phyloP scores from a whole-genome alignment of 2,888 invertebrate species.

The Neoscelio sp. region DNA sequence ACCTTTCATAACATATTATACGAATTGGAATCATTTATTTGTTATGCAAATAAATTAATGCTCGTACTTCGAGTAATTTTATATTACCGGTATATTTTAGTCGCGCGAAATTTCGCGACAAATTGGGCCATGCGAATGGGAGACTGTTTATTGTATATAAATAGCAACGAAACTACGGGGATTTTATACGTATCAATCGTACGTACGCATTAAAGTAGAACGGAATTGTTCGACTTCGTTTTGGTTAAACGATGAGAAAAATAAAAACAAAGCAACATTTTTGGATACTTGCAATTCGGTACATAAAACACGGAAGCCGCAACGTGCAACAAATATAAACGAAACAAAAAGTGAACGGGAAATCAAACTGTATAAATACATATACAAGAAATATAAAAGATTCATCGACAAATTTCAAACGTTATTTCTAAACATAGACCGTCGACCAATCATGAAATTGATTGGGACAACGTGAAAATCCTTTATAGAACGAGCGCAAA shows the following conservation, averaged over 20 bases:
- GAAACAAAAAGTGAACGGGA: not conserved
- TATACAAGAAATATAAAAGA: conserved; percentile 18
- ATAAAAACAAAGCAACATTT: conserved; percentile 3
- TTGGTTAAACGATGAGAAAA: not conserved
- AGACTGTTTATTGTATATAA: no score
- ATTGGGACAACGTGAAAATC: conserved; percentile 6
- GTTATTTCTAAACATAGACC: conserved; percentile 7
- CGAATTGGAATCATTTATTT: conserved; percentile 9
- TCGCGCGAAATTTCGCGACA: no score
- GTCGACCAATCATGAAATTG: conserved; percentile 7
- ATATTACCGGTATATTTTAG: not conserved
- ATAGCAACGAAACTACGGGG: no score
- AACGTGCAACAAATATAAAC: conserved; percentile 6
- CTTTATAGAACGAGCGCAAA: not conserved
- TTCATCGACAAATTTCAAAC: conserved; percentile 1
- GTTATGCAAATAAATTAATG: conserved; percentile 10
- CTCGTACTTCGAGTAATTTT: not conserved
- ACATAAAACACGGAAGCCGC: conserved; percentile 8
- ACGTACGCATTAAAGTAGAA: not conserved
- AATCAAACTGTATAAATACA: conserved; percentile 14
- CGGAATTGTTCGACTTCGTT: not conserved
- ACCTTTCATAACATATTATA: conserved; percentile 2
- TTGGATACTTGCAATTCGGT: conserved; percentile 1
- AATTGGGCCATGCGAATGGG: no score
- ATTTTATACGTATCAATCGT: no score